Base-by-base conservation (phyloP, 2,797 vertebrate genomes). In the Catostomus latipinnis region DNA sequence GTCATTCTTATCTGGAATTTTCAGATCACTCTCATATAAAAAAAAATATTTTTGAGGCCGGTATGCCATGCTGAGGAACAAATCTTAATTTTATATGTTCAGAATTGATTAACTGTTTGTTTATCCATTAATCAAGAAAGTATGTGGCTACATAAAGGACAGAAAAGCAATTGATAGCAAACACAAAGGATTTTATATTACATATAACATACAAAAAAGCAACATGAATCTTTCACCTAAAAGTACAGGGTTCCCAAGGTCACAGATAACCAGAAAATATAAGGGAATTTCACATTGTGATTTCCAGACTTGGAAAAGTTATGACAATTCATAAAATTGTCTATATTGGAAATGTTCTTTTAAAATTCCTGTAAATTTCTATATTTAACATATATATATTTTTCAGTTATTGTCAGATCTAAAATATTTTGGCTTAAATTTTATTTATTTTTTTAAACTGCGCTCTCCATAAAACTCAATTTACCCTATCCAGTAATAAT, bases 51-150 rank as follows among this genome's bases (percentile, higher is more conserved):
- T 67, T 6, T 34, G 8, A 43, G 14, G 57, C 57, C 8, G 12
- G 8, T 12, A 52, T 57, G 43, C 8, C 13, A 22, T 0, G 6
- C 12, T 66, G 12, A 65, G 16, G 12, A 71, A 7, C 18, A 13
- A 48, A 43, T 60, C 8, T 1, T 13, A 3, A 5, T 46, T 66
- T 58, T 11, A 58, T 9, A 50, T 57, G 43, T 65, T 48, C 65
- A 34, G 16, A 71, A 65, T 71, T 1, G 14, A 71, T 79, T 65
- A 13, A 5, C 22, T 12, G 14, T 54, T 34, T 63, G 10, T 53
- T 56, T 56, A 46, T 67, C 5, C 52, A 76, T 57, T 14, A 45
- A 48, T 76, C 52, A 65, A 12, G 10, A 61, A 61, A 34, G 16
- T 46, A 22, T 22, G 22, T 22, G 22, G 22, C 0, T 22, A 22